Conservation (phyloP, 2,113 vertebrate genomes). For the Antennarius striatus region DNA sequence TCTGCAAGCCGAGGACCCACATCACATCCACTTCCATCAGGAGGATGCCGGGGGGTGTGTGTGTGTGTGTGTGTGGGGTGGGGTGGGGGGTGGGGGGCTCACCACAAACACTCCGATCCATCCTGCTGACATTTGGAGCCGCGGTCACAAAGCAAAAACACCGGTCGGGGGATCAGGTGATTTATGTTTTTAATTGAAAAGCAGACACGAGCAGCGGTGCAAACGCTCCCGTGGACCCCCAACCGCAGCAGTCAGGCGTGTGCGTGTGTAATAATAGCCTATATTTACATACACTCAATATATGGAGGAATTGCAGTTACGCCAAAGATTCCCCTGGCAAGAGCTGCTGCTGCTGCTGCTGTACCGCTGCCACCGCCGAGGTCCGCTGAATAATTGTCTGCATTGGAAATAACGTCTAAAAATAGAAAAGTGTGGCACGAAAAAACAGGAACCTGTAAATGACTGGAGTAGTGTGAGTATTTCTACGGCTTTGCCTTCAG, state of each 20-base stretch:
- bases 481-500: not conserved
- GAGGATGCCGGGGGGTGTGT: conserved; percentile 13
- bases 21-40: conserved; percentile 45
- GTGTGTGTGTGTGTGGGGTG: no score
- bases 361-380: not conserved
- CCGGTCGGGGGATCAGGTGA: conserved; percentile 11
- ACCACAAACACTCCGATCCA: conserved; percentile 26
- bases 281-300: conserved; percentile 29
- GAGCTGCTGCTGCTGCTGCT: conserved; percentile 6
- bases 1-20: conserved; percentile 31
- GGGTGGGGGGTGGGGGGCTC: no score
- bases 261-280: not conserved
- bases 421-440: no score
- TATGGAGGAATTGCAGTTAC: conserved; percentile 15
- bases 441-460: conserved; percentile 12
- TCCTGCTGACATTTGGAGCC: conserved; percentile 45
- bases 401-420: no score
- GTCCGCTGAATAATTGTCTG: not conserved
- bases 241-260: no score
- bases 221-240: no score
- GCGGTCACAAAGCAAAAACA: conserved; percentile 33
- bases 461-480: not conserved
- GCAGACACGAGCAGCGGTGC: no score
- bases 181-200: no score
- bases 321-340: conserved; percentile 45